These are phyloP conservation scores for Atractosteus spatula DNA, from an alignment of 2,113 vertebrate genomes.

Conservation along the genomic window DNA sequence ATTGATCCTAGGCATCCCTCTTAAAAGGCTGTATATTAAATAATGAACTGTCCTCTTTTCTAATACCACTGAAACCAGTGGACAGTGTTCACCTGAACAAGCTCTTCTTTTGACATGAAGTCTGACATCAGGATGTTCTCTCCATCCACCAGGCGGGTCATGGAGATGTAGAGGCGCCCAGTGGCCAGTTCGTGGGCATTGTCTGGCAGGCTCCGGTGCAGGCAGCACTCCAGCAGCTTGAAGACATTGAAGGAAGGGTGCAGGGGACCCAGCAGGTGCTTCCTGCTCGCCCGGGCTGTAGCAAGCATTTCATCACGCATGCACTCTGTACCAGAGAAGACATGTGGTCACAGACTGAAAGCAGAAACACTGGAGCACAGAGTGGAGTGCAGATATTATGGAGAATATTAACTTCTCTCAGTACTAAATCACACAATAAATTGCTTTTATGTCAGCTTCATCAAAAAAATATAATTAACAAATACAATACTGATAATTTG, in stretches of 20 bases:
- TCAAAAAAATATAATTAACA: no score
- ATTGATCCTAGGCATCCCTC: no score
- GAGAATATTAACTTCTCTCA: no score
- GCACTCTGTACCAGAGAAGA: constrained; percentile 39
- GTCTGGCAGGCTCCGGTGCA: constrained; percentile 62
- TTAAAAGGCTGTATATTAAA: background rate
- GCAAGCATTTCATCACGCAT: constrained; percentile 60
- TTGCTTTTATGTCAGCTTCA: no score
- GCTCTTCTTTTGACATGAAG: constrained; percentile 80
- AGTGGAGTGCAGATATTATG: no score
- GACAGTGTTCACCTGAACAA: constrained; percentile 67
- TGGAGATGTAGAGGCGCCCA: constrained; percentile 71
- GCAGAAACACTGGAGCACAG: no score
- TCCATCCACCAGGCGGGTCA: constrained; percentile 71
- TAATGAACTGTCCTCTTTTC: background rate
- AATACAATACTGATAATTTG: no score
- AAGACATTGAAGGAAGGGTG: constrained; percentile 70
- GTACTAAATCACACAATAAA: no score
- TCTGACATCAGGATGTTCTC: constrained; percentile 73
- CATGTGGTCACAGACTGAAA: background rate
- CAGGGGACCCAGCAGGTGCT: constrained; percentile 69
- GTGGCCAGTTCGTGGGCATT: constrained; percentile 74
- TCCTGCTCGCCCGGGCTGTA: constrained; percentile 56
- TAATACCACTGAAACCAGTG: background rate
- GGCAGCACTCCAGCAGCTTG: constrained; percentile 53